A percentile compares a stretch with the other conserved stretches of the same genome.
phyloP scores from a whole-genome alignment of 1,140 invertebrate genomes.

The Drosophila sechellia region DNA sequence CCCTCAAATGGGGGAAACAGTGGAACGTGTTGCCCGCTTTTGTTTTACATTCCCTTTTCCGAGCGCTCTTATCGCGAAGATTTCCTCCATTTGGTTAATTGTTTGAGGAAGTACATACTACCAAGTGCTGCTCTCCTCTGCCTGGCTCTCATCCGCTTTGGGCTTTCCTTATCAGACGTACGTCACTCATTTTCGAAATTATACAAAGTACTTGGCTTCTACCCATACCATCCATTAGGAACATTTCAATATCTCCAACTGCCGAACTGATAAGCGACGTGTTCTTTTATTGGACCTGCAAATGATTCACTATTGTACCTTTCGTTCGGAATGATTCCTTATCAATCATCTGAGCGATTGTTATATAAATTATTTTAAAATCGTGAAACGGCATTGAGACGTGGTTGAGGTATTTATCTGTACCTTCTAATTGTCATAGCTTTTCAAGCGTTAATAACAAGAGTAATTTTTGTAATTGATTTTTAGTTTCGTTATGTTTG shows the following conservation, averaged over 20 bases:
- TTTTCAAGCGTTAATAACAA: background rate
- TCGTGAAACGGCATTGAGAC: background rate
- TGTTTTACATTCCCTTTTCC: conserved; percentile 8
- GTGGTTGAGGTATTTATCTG: background rate
- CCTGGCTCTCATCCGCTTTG: background rate
- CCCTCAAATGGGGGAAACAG: background rate
- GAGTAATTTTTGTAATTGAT: too few relatives aligned
- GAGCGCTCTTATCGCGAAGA: conserved; percentile 50
- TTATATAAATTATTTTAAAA: background rate
- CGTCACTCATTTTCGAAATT: conserved; percentile 43
- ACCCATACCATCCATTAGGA: conserved; percentile 2
- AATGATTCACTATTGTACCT: conserved; percentile 1
- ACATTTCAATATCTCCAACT: conserved; percentile 6
- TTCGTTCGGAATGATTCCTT: background rate
- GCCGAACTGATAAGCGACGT: background rate
- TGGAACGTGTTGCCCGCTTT: conserved; percentile 18
- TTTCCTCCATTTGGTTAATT: conserved; percentile 71
- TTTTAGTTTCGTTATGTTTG: background rate
- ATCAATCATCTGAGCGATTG: background rate
- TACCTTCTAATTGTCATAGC: background rate
- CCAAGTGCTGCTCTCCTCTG: background rate
- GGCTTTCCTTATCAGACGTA: conserved; percentile 43
- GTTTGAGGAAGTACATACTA: conserved; percentile 62
- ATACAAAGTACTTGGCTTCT: background rate
- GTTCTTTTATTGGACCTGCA: background rate